Evolutionary conservation across 64 coral and sea anemone genomes (phyloP), one percentile per base, ranked within the genome.

Genomic region (Pocillopora damicornis): DNA sequence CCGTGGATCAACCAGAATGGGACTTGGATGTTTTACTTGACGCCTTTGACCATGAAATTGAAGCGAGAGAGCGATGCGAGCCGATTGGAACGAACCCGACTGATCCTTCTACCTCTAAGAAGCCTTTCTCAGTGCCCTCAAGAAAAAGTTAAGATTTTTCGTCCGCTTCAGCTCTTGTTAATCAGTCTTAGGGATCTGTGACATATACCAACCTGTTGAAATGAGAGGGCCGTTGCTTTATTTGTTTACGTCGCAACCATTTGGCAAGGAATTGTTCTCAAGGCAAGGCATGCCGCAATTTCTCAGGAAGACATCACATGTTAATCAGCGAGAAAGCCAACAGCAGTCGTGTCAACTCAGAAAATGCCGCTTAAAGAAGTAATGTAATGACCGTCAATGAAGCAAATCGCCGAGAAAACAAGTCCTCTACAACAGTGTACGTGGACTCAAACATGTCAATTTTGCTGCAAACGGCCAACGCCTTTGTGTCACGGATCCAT

Each of bases 381-480:
- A 20, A 20, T n/a, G 20, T 73, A n/a, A 16, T n/a, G 17, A 73
- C 20, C 69, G 30, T 73, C 13, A 76, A 13, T 30, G 18, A 36
- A 76, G 30, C 23, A 76, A 36, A 12, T 76, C 75, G 14, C 42
- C 37, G 15, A 76, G 34, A 36, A 76, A 30, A 15, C 30, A 30
- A 30, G 30, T 30, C 30, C 30, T 30, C 30, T 30, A 30, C 30
- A 30, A 30, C 30, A 30, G 37, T 76, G 11, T 76, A 37, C 30
- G 75, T 76, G 35, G 75, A 73, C 69, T 73, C 69, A n/a, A 73
- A 73, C 69, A 73, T n/a, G 10, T 73, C 69, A 23, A 26, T 73
- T n/a, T n/a, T 73, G 69, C 20, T 73, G 20, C 69, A 73, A 26
- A 73, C 69, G 2, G 69, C 69, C 23, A 73, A n/a, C 10, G 69